Evolutionary conservation across 2,888 invertebrate species (phyloP).

Genomic region (Melipona bicolor): DNA sequence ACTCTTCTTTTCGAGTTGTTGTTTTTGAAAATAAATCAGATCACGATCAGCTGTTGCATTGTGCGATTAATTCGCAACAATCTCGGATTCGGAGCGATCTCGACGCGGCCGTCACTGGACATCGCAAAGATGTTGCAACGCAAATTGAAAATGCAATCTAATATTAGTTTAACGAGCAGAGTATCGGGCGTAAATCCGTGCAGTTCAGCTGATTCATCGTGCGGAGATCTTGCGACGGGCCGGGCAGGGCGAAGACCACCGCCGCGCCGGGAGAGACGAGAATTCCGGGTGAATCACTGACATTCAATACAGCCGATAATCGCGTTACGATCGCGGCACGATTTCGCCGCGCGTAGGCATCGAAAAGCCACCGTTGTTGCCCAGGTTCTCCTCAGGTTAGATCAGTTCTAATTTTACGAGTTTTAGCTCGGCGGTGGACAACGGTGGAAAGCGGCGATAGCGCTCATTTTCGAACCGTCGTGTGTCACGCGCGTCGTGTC

Average conservation of each 20-base stretch:
- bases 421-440: constrained; percentile 26
- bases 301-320: constrained; percentile 68
- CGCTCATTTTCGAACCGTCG: constrained; percentile 35
- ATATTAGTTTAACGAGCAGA: constrained; percentile 56
- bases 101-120: constrained; percentile 22
- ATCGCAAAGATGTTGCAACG: constrained; percentile 8
- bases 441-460: neutral
- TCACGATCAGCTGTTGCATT: too few species aligned
- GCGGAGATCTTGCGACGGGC: constrained; percentile 40
- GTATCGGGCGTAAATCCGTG: constrained; percentile 55
- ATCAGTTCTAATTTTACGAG: constrained; percentile 78
- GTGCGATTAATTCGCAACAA: too few species aligned
- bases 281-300: constrained; percentile 69
- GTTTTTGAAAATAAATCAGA: too few species aligned
- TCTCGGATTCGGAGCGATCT: too few species aligned
- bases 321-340: constrained; percentile 52
- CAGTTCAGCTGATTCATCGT: constrained; percentile 62
- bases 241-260: constrained; percentile 56
- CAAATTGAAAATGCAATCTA: constrained; percentile 29
- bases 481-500: neutral
- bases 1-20: too few species aligned
- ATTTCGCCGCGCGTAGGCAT: constrained; percentile 60
- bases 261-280: constrained; percentile 38
- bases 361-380: constrained; percentile 24
- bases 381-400: constrained; percentile 64